These are phyloP conservation scores for Coptotermes formosanus DNA, from an alignment of 1,140 invertebrate species.

Conservation along the genomic window DNA sequence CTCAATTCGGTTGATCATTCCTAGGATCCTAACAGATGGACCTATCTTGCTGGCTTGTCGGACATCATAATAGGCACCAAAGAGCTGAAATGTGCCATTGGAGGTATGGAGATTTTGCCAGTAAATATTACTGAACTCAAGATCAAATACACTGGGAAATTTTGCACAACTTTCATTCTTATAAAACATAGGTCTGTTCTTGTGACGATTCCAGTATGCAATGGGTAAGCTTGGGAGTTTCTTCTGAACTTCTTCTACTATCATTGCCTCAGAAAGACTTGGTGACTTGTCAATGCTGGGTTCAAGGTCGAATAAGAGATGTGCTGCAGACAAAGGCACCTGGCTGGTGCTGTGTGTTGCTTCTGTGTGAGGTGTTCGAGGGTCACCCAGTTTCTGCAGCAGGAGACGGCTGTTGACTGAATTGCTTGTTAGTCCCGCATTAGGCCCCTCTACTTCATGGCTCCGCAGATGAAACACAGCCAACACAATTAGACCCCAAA, in stretches of 20 bases:
- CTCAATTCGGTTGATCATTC: conserved; percentile 87
- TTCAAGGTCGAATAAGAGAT: conserved; percentile 43
- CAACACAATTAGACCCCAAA: conserved; percentile 28
- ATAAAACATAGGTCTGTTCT: conserved; percentile 67
- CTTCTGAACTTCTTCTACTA: conserved; percentile 73
- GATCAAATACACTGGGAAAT: conserved; percentile 81
- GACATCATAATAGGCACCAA: conserved; percentile 85
- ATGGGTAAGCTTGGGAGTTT: conserved; percentile 77
- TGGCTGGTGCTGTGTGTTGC: not conserved
- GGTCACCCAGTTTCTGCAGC: conserved; percentile 26
- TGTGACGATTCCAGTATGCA: conserved; percentile 78
- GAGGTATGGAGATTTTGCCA: conserved; percentile 80
- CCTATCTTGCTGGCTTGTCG: conserved; percentile 72
- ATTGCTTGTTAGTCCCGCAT: not conserved
- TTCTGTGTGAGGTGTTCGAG: conserved; percentile 27
- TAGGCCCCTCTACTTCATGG: conserved; percentile 20
- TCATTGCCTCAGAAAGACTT: conserved; percentile 68
- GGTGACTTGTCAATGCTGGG: conserved; percentile 66
- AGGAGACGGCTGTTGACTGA: conserved; percentile 27
- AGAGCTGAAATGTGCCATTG: conserved; percentile 85
- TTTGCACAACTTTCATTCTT: conserved; percentile 73
- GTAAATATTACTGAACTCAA: conserved; percentile 90
- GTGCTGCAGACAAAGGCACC: not conserved
- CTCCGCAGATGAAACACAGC: conserved; percentile 24
- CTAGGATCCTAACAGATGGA: conserved; percentile 80